Evolutionary conservation across 2,888 invertebrate species (phyloP).

Genomic region (Neoascia interrupta): DNA sequence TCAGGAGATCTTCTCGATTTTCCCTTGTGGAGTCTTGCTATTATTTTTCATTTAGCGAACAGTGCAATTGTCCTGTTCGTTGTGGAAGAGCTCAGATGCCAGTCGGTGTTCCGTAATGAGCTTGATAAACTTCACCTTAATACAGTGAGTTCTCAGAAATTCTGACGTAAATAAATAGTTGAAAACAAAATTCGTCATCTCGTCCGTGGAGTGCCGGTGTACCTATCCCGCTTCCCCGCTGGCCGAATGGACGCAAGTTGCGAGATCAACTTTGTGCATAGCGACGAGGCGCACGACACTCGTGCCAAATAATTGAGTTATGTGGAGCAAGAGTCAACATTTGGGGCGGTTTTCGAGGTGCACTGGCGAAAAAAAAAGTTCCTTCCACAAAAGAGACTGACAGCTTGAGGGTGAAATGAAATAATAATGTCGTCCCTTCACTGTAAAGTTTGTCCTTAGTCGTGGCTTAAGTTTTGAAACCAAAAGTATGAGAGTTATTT

Average conservation of each 20-base stretch:
- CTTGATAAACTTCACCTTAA: conserved; percentile 56
- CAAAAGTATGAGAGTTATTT: too few relatives aligned
- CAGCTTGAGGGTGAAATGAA: conserved; percentile 49
- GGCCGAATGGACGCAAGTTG: too few relatives aligned
- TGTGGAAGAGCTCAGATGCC: background rate
- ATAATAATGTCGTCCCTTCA: too few relatives aligned
- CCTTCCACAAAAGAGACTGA: conserved; percentile 22
- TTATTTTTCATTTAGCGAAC: conserved; percentile 23
- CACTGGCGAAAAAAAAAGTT: conserved; percentile 9
- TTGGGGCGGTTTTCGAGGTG: conserved; percentile 15
- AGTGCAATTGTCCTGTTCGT: conserved; percentile 31
- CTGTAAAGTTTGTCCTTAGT: conserved; percentile 35
- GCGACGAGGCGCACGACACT: background rate
- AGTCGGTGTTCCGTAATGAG: conserved; percentile 35
- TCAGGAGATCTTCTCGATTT: background rate
- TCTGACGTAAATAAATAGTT: conserved; percentile 49
- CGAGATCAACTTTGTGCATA: too few relatives aligned
- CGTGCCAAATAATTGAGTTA: conserved; percentile 21
- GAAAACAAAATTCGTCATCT: conserved; percentile 37
- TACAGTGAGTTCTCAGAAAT: conserved; percentile 43
- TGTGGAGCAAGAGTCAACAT: conserved; percentile 17
- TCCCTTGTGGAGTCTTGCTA: background rate
- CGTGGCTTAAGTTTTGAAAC: too few relatives aligned
- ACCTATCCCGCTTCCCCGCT: too few relatives aligned
- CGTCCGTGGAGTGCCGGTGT: conserved; percentile 16